phyloP scores from a whole-genome alignment of 2,797 vertebrate species.

The Sebastes variabilis region DNA sequence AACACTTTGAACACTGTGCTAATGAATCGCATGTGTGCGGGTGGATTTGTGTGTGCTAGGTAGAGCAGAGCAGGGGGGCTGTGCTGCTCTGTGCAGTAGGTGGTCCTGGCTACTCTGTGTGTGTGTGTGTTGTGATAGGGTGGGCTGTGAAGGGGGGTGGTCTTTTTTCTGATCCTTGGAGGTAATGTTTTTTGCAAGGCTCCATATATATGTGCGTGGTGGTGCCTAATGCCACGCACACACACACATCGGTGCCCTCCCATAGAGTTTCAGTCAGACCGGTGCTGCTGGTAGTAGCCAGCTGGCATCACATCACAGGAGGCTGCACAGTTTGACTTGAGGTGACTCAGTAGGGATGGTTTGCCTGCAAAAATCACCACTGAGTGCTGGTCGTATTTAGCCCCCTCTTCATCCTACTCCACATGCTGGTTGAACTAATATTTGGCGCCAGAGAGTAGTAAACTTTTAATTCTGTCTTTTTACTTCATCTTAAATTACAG shows the following conservation, averaged over 20 bases:
- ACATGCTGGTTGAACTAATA: slow-evolving; percentile 9
- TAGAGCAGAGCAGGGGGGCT: slow-evolving; percentile 44
- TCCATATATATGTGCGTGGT: slow-evolving; percentile 15
- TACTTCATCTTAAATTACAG: slow-evolving; percentile 24
- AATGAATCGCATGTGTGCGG: slow-evolving; percentile 72
- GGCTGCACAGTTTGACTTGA: slow-evolving; percentile 23
- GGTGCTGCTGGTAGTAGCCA: slow-evolving; percentile 41
- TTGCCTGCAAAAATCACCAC: slow-evolving; percentile 20
- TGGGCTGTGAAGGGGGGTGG: slow-evolving; percentile 54
- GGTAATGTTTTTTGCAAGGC: slow-evolving; percentile 29
- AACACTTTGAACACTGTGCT: slow-evolving; percentile 66
- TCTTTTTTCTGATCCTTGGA: slow-evolving; percentile 66
- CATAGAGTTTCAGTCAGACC: slow-evolving; percentile 41
- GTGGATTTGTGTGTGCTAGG: slow-evolving; percentile 51
- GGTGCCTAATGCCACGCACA: slow-evolving; percentile 25
- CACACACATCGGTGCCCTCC: slow-evolving; percentile 41
- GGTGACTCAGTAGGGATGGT: slow-evolving; percentile 32
- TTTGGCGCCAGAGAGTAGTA: slow-evolving; percentile 8
- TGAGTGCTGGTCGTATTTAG: slow-evolving; percentile 4
- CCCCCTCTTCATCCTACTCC: slow-evolving; percentile 1
- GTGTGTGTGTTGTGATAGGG: slow-evolving; percentile 41
- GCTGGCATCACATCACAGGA: slow-evolving; percentile 68
- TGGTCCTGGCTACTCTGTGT: slow-evolving; percentile 54
- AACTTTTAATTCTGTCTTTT: slow-evolving; percentile 25
- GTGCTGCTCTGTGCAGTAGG: slow-evolving; percentile 46